A percentile compares a stretch with the other conserved stretches of the same genome.
Conservation (phyloP, 2,113 vertebrate species). For the Hippocampus comes region DNA sequence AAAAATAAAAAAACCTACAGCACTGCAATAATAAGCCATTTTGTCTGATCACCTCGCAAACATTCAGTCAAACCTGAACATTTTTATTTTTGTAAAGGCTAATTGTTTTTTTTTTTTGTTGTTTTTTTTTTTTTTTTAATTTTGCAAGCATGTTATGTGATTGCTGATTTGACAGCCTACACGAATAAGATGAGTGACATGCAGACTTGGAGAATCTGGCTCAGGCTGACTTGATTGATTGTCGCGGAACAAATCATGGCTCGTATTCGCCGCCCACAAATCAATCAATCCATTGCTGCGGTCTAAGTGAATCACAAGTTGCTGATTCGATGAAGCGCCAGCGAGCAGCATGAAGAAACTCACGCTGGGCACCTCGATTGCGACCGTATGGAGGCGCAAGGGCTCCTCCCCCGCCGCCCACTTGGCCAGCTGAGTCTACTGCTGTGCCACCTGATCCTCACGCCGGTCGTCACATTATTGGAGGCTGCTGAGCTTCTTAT, state of each 20-base stretch:
- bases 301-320: slow-evolving; percentile 38
- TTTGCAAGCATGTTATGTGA: no score
- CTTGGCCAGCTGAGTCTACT: slow-evolving; percentile 54
- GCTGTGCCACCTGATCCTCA: slow-evolving; percentile 38
- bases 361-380: slow-evolving; percentile 37
- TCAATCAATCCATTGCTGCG: no score
- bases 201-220: slow-evolving; percentile 47
- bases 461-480: slow-evolving; percentile 15
- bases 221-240: slow-evolving; percentile 50
- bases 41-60: background rate
- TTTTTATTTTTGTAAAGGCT: no score
- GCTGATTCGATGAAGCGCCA: slow-evolving; percentile 51
- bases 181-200: background rate
- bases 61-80: background rate
- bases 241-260: background rate
- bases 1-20: background rate
- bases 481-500: no score
- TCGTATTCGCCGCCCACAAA: background rate
- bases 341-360: slow-evolving; percentile 41
- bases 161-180: background rate
- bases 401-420: background rate
- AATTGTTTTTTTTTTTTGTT: background rate
- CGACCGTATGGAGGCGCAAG: slow-evolving; percentile 47
- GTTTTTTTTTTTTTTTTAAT: background rate
- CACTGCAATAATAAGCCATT: background rate